Evolutionary conservation across 2,888 invertebrate genomes (phyloP), one percentile per base, ranked within the genome.

Genomic region (Schizaphis graminum): DNA sequence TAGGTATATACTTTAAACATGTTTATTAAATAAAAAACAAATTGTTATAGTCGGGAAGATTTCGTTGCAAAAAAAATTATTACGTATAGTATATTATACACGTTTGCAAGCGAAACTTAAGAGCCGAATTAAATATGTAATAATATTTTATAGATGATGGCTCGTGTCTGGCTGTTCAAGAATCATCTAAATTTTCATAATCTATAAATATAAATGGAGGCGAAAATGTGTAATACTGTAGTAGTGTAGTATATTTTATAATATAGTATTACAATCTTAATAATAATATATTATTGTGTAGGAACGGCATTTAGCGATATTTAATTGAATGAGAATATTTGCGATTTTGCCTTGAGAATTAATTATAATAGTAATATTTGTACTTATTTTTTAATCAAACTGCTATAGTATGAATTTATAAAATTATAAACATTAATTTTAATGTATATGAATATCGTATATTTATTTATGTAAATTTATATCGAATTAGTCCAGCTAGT

Each of bases 281-380:
- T 44, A 77, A 49, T 44, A n/a, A 49, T 47, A 47, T 61, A 77
- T 77, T 35, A 77, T 8, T 41, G 35, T 35, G 24, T 56, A 90
- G 26, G 7, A 53, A 85, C 21, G n/a, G 8, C 41, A 41, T 28
- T 91, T 28, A 21, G 28, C 28, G 21, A 13, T 77, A 91, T 47
- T 47, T 35, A 49, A 21, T 21, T 8, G 91, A 91, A 53, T 47
- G 41, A n/a, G 1, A 86, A 91, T 53, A 56, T 47, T 3, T 21
- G 26, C 1, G 53, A 57, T 86, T 90, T 90, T 28, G 26, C 93
- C 90, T 90, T 90, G 85, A 86, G 35, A 57, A 85, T 85, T 47
- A 44, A 84, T 88, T 67, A 35, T 67, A 47, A 67, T 61, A 85
- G 13, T 44, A 5, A 47, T 90, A 35, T 77, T 91, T 88, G 13